Evolutionary conservation across 2,797 vertebrate genomes (phyloP).

Genomic region (Neosilurus mollespiculum): DNA sequence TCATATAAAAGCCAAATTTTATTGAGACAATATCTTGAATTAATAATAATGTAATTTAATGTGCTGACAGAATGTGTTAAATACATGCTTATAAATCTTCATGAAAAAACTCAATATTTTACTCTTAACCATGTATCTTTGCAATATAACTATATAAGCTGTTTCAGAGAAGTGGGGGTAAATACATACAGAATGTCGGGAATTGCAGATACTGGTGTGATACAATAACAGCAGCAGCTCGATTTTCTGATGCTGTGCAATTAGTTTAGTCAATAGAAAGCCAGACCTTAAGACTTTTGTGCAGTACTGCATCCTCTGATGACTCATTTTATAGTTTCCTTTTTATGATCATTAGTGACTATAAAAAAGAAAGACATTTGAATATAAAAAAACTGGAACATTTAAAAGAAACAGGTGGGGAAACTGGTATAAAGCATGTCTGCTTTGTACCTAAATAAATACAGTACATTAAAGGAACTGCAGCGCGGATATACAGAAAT

Average conservation of each 20-base stretch:
- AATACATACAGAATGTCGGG: neutral
- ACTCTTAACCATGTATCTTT: neutral
- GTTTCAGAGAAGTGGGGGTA: neutral
- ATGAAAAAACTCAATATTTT: neutral
- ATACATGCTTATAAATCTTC: neutral
- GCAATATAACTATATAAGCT: neutral
- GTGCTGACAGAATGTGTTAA: neutral
- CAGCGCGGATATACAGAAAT: too few species aligned
- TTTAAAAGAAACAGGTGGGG: neutral
- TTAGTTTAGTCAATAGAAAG: neutral
- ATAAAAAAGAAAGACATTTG: neutral
- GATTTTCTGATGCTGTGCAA: neutral
- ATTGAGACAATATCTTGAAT: too few species aligned
- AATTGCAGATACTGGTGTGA: neutral
- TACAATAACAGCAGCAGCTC: neutral
- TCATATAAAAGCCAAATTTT: too few species aligned
- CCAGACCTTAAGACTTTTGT: neutral
- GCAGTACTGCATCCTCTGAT: neutral
- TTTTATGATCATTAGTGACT: neutral
- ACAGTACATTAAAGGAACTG: too few species aligned
- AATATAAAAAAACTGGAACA: neutral
- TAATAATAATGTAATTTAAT: neutral
- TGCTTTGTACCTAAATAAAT: neutral
- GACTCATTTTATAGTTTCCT: neutral
- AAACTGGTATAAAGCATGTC: neutral